phyloP scores from a whole-genome alignment of 2,888 invertebrate genomes.

The Onchidella celtica region DNA sequence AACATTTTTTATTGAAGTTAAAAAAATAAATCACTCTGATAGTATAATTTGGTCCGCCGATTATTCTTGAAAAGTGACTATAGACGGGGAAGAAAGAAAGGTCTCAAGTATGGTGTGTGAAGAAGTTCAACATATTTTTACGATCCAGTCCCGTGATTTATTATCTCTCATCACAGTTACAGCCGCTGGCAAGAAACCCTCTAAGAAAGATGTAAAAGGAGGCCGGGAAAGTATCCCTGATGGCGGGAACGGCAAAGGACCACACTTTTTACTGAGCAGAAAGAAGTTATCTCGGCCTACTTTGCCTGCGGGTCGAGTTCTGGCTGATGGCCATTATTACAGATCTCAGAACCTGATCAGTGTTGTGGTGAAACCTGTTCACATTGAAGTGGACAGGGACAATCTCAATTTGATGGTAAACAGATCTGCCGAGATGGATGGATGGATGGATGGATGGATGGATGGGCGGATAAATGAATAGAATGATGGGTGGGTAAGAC shows the following conservation, averaged over 20 bases:
- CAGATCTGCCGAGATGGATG: no score
- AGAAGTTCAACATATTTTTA: no score
- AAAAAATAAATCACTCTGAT: no score
- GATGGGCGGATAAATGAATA: no score
- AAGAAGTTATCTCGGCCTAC: neutral
- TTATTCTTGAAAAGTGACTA: no score
- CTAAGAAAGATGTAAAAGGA: neutral
- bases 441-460: no score
- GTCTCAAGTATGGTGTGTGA: no score
- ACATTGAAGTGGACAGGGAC: neutral
- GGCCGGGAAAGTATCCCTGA: neutral
- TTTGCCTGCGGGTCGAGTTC: neutral
- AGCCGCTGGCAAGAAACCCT: constrained; percentile 13
- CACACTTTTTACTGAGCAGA: neutral
- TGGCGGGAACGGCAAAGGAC: neutral
- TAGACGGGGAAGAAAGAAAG: no score
- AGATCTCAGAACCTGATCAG: neutral
- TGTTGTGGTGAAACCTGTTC: constrained; percentile 27
- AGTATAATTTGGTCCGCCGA: no score
- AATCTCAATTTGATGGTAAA: constrained; percentile 12
- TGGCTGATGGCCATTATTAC: constrained; percentile 16
- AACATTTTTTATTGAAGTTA: no score
- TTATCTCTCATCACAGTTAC: neutral
- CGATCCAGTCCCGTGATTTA: no score
- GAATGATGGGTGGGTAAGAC: no score